phyloP scores from a whole-genome alignment of 1,140 invertebrate species.

The Trichomalopsis sarcophagae region DNA sequence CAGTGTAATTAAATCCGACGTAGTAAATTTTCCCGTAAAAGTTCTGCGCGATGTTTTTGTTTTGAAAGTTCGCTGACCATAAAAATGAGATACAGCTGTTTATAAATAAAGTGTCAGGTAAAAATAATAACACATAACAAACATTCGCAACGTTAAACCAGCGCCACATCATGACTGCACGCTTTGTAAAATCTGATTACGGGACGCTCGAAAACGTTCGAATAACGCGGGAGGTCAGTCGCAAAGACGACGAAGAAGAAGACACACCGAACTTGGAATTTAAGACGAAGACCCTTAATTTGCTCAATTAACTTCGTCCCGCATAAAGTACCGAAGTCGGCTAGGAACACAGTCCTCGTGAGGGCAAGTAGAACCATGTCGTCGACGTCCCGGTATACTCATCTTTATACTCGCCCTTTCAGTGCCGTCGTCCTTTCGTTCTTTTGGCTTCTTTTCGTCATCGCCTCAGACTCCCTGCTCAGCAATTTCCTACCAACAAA shows the following conservation, averaged over 20 bases:
- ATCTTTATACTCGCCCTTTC: slow-evolving; percentile 16
- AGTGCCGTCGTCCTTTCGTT: background rate
- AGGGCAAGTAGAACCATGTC: background rate
- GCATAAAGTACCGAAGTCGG: background rate
- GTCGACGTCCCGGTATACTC: background rate
- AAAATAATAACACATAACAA: too few relatives aligned
- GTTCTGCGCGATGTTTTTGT: too few relatives aligned
- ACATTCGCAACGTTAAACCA: too few relatives aligned
- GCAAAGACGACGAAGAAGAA: background rate
- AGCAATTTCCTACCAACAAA: background rate
- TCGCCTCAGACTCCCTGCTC: background rate
- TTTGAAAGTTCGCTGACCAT: too few relatives aligned
- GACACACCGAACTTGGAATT: background rate
- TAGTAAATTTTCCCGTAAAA: background rate
- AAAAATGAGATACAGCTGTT: too few relatives aligned
- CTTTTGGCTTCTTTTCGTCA: background rate
- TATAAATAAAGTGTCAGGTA: too few relatives aligned
- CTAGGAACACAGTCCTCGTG: background rate
- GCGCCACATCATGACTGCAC: background rate
- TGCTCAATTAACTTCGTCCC: background rate
- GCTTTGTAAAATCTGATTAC: background rate
- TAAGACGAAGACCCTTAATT: background rate
- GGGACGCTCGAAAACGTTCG: background rate
- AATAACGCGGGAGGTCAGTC: background rate
- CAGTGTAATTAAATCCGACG: background rate